Evolutionary conservation across 2,113 vertebrate species (phyloP), one percentile per base, ranked within the genome.

Genomic region (Mus pahari): DNA sequence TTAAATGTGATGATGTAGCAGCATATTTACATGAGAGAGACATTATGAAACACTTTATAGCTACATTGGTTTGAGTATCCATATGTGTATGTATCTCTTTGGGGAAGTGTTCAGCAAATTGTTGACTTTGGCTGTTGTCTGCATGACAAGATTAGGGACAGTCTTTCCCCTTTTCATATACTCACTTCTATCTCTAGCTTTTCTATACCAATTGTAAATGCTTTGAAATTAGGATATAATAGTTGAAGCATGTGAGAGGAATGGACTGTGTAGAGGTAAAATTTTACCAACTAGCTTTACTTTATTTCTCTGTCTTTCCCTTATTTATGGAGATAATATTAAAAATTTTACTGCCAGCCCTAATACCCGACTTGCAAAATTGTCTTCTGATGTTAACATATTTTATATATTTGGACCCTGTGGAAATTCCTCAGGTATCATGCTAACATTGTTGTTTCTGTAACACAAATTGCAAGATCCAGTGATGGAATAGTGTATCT

Each of bases 1-100:
- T 81, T 92, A 91, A 94, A 53, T 94, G 24, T 92, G 53, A 60
- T 90, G 70, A 48, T 4, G 19, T 77, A 39, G 48, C 19, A 88
- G 22, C 28, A 5, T 68, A 74, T 77, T 75, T 86, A 77, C 42
- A 77, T 26, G 26, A 64, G 62, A 62, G 60, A 28, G 55, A 55
- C 48, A 87, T 87, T 78, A 50, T 19, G 66, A 58, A 58, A 71
- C 4, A 64, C 33, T 48, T 58, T 36, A 55, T 89, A 36, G 66
- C 50, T n/a, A 33, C 13, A 71, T 64, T 71, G 45, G 22, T 62
- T 3, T 86, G 58, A 1, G 12, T 31, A 33, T 64, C 58, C 28
- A 20, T 45, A 45, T 73, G 7, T 71, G 17, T 81, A 5, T 58
- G 7, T 90, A 64, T 78, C 33, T 83, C 50, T 74, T 71, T 89